Evolutionary conservation across 2,888 invertebrate genomes (phyloP), one percentile per base, ranked within the genome.

Genomic region (Synergus gifuensis): DNA sequence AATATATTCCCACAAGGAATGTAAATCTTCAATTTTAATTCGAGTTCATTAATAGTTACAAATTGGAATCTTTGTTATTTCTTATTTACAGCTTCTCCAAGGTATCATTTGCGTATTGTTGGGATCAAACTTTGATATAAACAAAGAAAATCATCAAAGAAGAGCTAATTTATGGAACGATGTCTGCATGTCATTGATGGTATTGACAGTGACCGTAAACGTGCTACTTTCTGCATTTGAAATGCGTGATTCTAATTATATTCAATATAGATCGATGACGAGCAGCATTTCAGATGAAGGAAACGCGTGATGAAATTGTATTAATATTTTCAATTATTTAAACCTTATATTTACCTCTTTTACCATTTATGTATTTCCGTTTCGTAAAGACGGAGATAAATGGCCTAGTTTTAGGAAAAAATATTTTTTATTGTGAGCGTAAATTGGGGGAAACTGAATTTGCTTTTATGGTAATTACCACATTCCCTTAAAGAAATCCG

Each of bases 161-260:
- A 93, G 92, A 83, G 95, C 95, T 0, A 94, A 95, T 85, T 90
- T 93, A 77, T 92, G 94, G 82, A 95, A 95, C 89, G 95, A 95
- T 87, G 90, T 94, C 16, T 93, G 94, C 83, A 91, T 95, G 76
- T 91, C 93, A 40, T 92, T 95, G 83, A 95, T 95, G 92, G 91
- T 94, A 46, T 80, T 95, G 9, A 93, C 95, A 82, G 94, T 95
- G 81, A 93, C 94, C 14, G 90, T 94, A 14, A 95, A 95, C 88
- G 91, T 95, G 73, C 87, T 95, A 28, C 94, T 95, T 85, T 94
- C 94, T 83, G 93, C 94, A 77, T 95, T 95, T 90, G 94, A 95
- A 79, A 83, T 85, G 85, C 81, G 83, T 46, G 83, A 85, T 78
- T 78, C 83, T 40, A 83, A 85, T 78, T 46, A 80, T 16, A 9